Evolutionary conservation across 2,797 vertebrate species (phyloP).

Genomic region (Sebastes cheni): DNA sequence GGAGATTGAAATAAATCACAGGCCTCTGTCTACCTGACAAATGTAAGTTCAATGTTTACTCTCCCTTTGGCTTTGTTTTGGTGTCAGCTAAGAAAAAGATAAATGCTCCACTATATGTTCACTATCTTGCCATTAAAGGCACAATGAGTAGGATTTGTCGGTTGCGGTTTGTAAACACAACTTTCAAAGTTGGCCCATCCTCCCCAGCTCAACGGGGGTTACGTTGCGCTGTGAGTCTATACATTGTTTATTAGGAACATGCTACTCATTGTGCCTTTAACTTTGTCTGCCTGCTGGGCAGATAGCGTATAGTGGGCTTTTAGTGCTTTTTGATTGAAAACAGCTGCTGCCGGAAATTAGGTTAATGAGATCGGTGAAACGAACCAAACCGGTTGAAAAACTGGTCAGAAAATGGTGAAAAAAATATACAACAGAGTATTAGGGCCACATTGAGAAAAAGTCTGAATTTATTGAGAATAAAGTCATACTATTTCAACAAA

Average conservation of each 20-base stretch:
- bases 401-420: too few relatives aligned
- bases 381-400: background rate
- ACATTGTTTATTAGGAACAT: background rate
- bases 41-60: background rate
- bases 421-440: too few relatives aligned
- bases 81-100: background rate
- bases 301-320: background rate
- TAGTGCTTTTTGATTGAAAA: background rate
- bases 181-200: background rate
- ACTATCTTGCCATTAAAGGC: background rate
- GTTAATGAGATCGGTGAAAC: background rate
- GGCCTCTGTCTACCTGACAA: background rate
- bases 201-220: background rate
- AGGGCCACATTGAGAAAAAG: too few relatives aligned
- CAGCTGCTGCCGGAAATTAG: background rate
- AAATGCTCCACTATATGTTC: background rate
- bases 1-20: too few relatives aligned
- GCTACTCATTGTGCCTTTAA: background rate
- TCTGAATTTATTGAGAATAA: too few relatives aligned
- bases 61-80: background rate
- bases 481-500: too few relatives aligned
- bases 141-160: background rate
- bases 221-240: background rate
- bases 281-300: background rate
- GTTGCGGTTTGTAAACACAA: background rate